Evolutionary conservation across 2,113 vertebrate genomes (phyloP).

Genomic region (Paralichthys olivaceus): DNA sequence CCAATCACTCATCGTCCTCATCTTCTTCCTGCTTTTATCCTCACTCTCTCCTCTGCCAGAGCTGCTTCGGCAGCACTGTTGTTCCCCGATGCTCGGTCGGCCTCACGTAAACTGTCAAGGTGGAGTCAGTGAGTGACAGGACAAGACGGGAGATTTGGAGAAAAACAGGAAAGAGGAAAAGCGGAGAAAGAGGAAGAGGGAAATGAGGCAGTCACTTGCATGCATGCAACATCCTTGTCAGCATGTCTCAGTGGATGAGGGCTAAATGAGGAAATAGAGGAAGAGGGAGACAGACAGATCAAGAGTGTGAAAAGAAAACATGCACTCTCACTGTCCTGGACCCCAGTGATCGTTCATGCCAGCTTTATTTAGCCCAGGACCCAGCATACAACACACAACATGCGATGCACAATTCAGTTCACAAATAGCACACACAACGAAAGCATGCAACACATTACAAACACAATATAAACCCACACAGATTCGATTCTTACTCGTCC

Average conservation of each 20-base stretch:
- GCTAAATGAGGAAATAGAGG: conserved; percentile 8
- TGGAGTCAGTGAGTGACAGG: conserved; percentile 46
- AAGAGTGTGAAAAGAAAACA: conserved; percentile 37
- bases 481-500: conserved; percentile 5
- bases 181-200: background rate
- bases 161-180: conserved; percentile 24
- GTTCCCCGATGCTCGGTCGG: conserved; percentile 37
- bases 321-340: conserved; percentile 48
- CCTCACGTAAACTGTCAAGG: conserved; percentile 41
- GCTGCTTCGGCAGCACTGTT: conserved; percentile 37
- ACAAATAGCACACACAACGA: background rate
- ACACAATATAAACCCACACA: background rate
- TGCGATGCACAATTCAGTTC: conserved; percentile 15
- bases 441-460: background rate
- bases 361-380: background rate
- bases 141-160: conserved; percentile 35
- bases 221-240: conserved; percentile 14
- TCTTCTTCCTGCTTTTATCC: conserved; percentile 60
- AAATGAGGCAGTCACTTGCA: conserved; percentile 17
- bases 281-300: conserved; percentile 25
- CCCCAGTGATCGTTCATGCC: conserved; percentile 44
- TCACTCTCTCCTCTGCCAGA: conserved; percentile 22
- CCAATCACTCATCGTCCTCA: conserved; percentile 63
- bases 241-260: conserved; percentile 12
- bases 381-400: conserved; percentile 2